A percentile compares a stretch with the other conserved stretches of the same genome.
phyloP scores from a whole-genome alignment of 2,113 vertebrate species.

The Ramphastos sulfuratus region DNA sequence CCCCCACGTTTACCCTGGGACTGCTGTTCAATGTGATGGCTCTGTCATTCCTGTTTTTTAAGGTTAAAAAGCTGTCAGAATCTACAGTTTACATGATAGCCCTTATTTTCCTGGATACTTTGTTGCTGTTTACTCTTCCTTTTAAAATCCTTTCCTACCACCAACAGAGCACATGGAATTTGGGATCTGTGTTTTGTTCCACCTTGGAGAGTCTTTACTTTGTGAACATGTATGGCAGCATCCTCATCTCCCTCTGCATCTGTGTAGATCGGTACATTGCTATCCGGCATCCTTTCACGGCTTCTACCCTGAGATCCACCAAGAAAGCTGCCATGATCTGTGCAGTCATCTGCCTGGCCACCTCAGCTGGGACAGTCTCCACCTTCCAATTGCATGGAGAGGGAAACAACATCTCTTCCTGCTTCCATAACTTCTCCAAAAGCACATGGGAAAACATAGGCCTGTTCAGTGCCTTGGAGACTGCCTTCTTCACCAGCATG shows the following conservation, averaged over 20 bases:
- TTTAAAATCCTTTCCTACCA: conserved; percentile 76
- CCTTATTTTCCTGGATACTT: conserved; percentile 74
- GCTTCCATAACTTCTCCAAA: conserved; percentile 72
- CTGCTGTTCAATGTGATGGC: conserved; percentile 72
- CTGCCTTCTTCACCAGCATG: conserved; percentile 44
- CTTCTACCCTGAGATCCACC: conserved; percentile 58
- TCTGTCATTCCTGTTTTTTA: conserved; percentile 68
- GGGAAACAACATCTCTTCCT: background rate
- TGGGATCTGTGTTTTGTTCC: conserved; percentile 68
- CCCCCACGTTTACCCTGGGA: conserved; percentile 66
- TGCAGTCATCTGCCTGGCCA: conserved; percentile 51
- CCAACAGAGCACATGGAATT: background rate
- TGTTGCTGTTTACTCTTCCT: conserved; percentile 76
- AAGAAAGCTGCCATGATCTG: conserved; percentile 66
- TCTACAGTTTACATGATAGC: conserved; percentile 71
- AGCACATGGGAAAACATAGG: conserved; percentile 44
- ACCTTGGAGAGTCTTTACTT: conserved; percentile 77
- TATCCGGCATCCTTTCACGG: conserved; percentile 59
- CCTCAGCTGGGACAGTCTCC: conserved; percentile 10
- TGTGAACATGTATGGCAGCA: conserved; percentile 79
- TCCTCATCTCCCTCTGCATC: conserved; percentile 75
- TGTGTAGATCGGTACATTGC: conserved; percentile 69
- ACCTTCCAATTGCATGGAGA: conserved; percentile 41
- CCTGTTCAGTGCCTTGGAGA: conserved; percentile 52
- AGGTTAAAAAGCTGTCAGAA: conserved; percentile 69